Conservation (phyloP, 2,797 vertebrate species). For the Halcyon smyrnensis region DNA sequence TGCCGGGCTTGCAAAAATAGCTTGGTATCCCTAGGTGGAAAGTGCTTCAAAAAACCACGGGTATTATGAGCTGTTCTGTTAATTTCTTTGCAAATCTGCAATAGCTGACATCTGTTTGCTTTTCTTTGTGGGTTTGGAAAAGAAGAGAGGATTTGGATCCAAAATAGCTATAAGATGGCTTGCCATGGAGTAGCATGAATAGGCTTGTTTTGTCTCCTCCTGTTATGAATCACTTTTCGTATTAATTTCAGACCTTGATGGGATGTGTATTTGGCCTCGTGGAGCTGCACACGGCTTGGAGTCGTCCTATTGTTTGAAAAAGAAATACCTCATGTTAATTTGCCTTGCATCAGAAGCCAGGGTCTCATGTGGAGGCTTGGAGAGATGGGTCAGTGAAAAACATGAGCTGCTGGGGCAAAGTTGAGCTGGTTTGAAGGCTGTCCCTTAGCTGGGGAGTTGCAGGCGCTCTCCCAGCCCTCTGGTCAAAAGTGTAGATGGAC, state of each 20-base stretch:
- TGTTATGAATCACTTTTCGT: conserved; percentile 59
- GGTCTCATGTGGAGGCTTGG: accelerated
- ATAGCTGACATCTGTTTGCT: conserved; percentile 67
- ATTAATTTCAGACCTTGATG: conserved; percentile 43
- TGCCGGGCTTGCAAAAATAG: background rate
- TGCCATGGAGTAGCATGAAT: conserved; percentile 59
- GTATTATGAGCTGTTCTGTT: background rate
- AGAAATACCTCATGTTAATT: background rate
- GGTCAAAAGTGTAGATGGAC: background rate
- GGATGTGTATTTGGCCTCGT: background rate
- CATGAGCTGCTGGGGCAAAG: accelerated
- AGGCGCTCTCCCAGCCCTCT: background rate
- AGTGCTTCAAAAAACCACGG: background rate
- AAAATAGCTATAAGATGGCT: conserved; percentile 53
- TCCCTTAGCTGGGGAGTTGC: background rate
- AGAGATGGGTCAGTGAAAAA: background rate
- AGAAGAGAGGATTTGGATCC: conserved; percentile 44
- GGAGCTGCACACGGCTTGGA: background rate
- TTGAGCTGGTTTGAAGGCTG: background rate
- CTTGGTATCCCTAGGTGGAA: background rate
- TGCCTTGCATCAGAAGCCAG: background rate
- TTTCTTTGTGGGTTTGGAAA: conserved; percentile 68
- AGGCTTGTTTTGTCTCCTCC: conserved; percentile 69
- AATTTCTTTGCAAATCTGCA: conserved; percentile 17
- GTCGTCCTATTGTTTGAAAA: background rate